Evolutionary conservation across 2,888 invertebrate species (phyloP).

Genomic region (Ischnura elegans): DNA sequence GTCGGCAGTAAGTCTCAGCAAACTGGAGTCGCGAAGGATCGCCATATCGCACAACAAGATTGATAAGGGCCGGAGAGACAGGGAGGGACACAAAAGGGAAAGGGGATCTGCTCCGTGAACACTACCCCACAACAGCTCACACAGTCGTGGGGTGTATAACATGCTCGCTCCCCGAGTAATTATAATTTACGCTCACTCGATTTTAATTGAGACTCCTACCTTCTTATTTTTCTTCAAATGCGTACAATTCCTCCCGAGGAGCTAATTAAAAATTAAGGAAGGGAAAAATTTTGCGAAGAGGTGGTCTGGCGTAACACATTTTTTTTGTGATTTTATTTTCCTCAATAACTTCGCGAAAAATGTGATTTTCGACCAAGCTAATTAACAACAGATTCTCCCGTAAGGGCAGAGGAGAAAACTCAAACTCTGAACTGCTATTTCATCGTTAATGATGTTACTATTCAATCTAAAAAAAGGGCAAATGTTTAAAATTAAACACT

Average conservation of each 20-base stretch:
- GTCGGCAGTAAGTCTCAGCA: not conserved
- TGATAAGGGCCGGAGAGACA: not conserved
- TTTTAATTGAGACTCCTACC: conserved; percentile 12
- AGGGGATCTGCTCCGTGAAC: not conserved
- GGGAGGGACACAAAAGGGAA: not conserved
- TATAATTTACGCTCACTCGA: conserved; percentile 3
- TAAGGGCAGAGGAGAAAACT: not conserved
- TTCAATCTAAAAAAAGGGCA: not conserved
- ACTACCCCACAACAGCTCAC: not conserved
- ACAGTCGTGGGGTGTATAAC: not conserved
- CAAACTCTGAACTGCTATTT: not conserved
- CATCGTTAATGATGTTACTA: conserved; percentile 15
- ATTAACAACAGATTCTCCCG: conserved; percentile 23
- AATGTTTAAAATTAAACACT: not conserved
- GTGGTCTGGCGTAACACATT: not conserved
- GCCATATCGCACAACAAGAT: not conserved
- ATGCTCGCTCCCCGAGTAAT: not conserved
- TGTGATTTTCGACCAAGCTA: conserved; percentile 9
- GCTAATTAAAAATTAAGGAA: conserved; percentile 31
- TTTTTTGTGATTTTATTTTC: not conserved
- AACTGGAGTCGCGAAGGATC: not conserved
- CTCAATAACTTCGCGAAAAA: conserved; percentile 9
- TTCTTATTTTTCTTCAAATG: not conserved
- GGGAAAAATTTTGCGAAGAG: not conserved
- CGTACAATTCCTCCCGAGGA: not conserved